These are phyloP conservation scores for Lasioglossum leucozonium DNA, from an alignment of 2,888 invertebrate genomes.

Conservation along the genomic window DNA sequence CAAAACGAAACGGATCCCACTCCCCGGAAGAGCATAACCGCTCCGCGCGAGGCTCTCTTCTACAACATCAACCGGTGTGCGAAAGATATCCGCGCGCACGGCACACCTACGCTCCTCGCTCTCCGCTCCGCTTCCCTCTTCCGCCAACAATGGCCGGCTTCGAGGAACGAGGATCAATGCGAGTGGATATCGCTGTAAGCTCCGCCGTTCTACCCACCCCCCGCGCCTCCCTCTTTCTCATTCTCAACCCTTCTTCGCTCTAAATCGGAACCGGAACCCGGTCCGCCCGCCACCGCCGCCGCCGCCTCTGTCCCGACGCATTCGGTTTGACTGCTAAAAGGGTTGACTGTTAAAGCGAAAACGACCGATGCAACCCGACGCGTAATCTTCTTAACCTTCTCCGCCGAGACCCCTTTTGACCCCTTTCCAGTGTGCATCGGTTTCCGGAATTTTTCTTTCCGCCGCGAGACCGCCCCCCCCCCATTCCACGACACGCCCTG, in stretches of 20 bases:
- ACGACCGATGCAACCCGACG: slow-evolving; percentile 58
- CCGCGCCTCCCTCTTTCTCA: slow-evolving; percentile 11
- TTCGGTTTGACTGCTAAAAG: slow-evolving; percentile 72
- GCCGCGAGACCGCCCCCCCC: not conserved
- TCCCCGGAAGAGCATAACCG: slow-evolving; percentile 60
- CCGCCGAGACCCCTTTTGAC: slow-evolving; percentile 53
- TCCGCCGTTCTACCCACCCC: slow-evolving; percentile 24
- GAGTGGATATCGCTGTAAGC: slow-evolving; percentile 74
- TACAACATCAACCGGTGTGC: slow-evolving; percentile 26
- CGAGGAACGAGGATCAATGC: slow-evolving; percentile 69
- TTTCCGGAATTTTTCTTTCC: slow-evolving; percentile 59
- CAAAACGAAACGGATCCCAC: slow-evolving; percentile 37
- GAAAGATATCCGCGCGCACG: slow-evolving; percentile 42
- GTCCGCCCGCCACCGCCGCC: not conserved
- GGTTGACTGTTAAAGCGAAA: slow-evolving; percentile 66
- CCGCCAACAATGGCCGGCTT: slow-evolving; percentile 66
- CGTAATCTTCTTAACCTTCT: slow-evolving; percentile 60
- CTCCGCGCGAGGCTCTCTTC: slow-evolving; percentile 41
- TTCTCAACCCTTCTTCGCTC: slow-evolving; percentile 43
- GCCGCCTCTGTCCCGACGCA: slow-evolving; percentile 20
- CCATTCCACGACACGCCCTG: not conserved
- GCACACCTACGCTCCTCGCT: slow-evolving; percentile 42
- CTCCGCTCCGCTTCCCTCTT: slow-evolving; percentile 14
- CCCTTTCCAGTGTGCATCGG: slow-evolving; percentile 49
- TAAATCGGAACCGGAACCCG: slow-evolving; percentile 51